These are phyloP conservation scores for Nysson spinosus DNA, from an alignment of 2,888 invertebrate genomes.

Conservation along the genomic window DNA sequence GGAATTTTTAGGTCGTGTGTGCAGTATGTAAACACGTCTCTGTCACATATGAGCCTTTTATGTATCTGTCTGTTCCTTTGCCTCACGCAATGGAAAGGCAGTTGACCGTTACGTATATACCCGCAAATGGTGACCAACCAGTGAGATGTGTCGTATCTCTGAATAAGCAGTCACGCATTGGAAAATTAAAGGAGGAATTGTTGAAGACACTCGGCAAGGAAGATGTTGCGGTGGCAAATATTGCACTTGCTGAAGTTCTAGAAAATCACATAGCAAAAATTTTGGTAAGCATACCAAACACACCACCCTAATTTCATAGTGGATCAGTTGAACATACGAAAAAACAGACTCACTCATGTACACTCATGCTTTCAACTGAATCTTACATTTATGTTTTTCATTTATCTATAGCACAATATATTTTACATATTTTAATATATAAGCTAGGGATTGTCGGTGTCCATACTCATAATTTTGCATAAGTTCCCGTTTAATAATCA, in stretches of 20 bases:
- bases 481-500: too few relatives aligned
- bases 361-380: too few relatives aligned
- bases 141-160: constrained; percentile 79
- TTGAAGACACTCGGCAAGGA: constrained; percentile 75
- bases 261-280: constrained; percentile 81
- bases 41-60: constrained; percentile 83
- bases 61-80: constrained; percentile 83
- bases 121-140: constrained; percentile 76
- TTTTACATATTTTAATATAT: too few relatives aligned
- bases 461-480: too few relatives aligned
- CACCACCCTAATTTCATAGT: not conserved
- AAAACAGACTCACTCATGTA: too few relatives aligned
- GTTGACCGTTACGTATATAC: constrained; percentile 80
- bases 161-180: constrained; percentile 80
- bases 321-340: too few relatives aligned
- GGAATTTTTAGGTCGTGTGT: constrained; percentile 80
- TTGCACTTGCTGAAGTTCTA: constrained; percentile 81
- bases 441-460: too few relatives aligned
- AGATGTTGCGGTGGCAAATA: constrained; percentile 69
- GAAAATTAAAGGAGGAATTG: constrained; percentile 79
- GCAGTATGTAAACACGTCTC: constrained; percentile 81
- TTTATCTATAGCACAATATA: too few relatives aligned
- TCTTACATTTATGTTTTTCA: too few relatives aligned
- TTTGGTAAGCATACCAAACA: constrained; percentile 76
- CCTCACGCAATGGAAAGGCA: constrained; percentile 82